A percentile compares a stretch with the other conserved stretches of the same genome.
Evolutionary conservation across 1,140 invertebrate genomes (phyloP).

Genomic region (Lepidurus packardi): DNA sequence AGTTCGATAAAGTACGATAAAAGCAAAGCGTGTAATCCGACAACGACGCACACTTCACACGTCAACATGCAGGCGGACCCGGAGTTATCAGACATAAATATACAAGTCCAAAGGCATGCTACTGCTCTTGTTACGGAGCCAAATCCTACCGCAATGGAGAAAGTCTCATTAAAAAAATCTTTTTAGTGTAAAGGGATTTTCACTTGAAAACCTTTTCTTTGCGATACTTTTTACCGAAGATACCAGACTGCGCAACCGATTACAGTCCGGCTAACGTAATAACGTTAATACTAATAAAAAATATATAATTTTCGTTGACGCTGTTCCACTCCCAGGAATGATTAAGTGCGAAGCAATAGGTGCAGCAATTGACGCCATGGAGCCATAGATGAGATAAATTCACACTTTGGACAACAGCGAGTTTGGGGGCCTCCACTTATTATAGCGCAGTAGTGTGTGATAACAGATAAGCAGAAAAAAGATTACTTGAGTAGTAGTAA

Average conservation of each 20-base stretch:
- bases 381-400: not conserved
- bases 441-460: not conserved
- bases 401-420: not conserved
- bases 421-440: not conserved
- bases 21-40: constrained; percentile 21
- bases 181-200: not conserved
- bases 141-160: not conserved
- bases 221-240: no score
- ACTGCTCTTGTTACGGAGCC: not conserved
- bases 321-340: not conserved
- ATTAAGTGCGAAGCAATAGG: constrained; percentile 18
- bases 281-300: no score
- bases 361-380: not conserved
- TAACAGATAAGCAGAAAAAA: not conserved
- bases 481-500: not conserved
- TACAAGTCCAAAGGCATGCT: constrained; percentile 9
- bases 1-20: constrained; percentile 19
- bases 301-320: not conserved
- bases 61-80: constrained; percentile 16
- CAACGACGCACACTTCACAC: constrained; percentile 17
- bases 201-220: no score
- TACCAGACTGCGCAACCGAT: no score
- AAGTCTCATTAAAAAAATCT: not conserved
- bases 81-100: constrained; percentile 11
- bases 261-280: not conserved